These are phyloP conservation scores for Prostheceraeus crozeri DNA, from an alignment of 2,888 invertebrate genomes.

Conservation along the genomic window DNA sequence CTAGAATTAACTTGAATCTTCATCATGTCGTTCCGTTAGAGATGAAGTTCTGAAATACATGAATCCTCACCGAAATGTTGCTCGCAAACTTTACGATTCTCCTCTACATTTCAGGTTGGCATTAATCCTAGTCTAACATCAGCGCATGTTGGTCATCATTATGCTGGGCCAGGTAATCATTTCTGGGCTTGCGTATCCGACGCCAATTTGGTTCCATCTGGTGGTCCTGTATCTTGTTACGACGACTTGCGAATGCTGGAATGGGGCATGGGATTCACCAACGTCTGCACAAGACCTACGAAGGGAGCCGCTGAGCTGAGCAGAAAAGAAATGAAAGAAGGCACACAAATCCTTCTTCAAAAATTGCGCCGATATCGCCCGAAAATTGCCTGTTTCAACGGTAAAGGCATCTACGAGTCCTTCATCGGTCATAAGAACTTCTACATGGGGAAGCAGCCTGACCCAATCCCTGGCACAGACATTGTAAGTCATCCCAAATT, in stretches of 20 bases:
- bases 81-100: not conserved
- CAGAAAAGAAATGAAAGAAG: slow-evolving; percentile 37
- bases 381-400: slow-evolving; percentile 36
- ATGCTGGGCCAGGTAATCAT: slow-evolving; percentile 96
- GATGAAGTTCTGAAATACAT: no score
- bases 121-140: slow-evolving; percentile 95
- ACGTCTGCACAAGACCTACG: slow-evolving; percentile 89
- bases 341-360: slow-evolving; percentile 31
- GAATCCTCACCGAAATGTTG: no score
- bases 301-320: slow-evolving; percentile 91
- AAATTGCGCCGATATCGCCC: slow-evolving; percentile 30
- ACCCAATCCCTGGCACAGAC: slow-evolving; percentile 81
- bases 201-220: slow-evolving; percentile 50
- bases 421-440: slow-evolving; percentile 95
- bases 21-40: no score
- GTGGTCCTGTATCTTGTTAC: slow-evolving; percentile 88
- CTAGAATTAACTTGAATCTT: no score
- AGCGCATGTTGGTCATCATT: slow-evolving; percentile 94
- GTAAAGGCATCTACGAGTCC: slow-evolving; percentile 74
- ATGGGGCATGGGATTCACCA: slow-evolving; percentile 93
- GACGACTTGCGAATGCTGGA: slow-evolving; percentile 86
- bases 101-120: slow-evolving; percentile 84
- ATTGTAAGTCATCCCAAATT: slow-evolving; percentile 68
- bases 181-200: slow-evolving; percentile 62
- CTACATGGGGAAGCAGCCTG: slow-evolving; percentile 87